phyloP scores from a whole-genome alignment of 23 tunicate genomes.

The Botrylloides violaceus region DNA sequence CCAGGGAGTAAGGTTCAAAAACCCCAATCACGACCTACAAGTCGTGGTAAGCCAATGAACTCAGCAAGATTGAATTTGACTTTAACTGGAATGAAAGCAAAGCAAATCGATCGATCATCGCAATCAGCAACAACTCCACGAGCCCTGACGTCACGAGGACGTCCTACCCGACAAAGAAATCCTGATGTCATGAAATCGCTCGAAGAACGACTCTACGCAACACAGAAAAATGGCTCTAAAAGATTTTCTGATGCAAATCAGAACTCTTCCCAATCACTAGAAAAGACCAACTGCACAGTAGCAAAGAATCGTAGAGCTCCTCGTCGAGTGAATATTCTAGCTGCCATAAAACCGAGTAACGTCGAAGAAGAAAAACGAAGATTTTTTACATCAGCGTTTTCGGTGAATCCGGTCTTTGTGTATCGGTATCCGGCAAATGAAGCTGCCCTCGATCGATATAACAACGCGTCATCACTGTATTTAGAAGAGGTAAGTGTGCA shows the following conservation, averaged over 20 bases:
- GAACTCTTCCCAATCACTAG: constrained; percentile 20
- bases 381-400: constrained; percentile 49
- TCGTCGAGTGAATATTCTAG: constrained; percentile 3
- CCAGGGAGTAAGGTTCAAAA: neutral
- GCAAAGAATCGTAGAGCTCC: constrained; percentile 3
- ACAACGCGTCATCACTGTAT: constrained; percentile 46
- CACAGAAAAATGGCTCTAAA: constrained; percentile 10
- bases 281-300: constrained; percentile 8
- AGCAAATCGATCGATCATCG: constrained; percentile 7
- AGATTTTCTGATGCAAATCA: constrained; percentile 22
- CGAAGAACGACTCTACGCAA: constrained; percentile 52
- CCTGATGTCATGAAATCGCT: constrained; percentile 55
- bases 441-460: constrained; percentile 35
- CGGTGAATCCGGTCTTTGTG: constrained; percentile 75
- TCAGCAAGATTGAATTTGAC: constrained; percentile 3
- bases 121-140: neutral
- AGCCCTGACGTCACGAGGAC: constrained; percentile 7
- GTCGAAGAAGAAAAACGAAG: constrained; percentile 56
- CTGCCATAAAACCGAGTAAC: constrained; percentile 66
- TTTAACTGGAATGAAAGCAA: constrained; percentile 10
- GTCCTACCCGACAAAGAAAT: neutral
- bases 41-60: neutral
- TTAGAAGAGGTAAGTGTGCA: constrained; percentile 57
- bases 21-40: neutral
- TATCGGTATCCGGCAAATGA: constrained; percentile 57